A percentile compares a stretch with the other conserved stretches of the same genome.
Conservation (phyloP, 2,797 vertebrate species). For the Syndactyla subalaris region DNA sequence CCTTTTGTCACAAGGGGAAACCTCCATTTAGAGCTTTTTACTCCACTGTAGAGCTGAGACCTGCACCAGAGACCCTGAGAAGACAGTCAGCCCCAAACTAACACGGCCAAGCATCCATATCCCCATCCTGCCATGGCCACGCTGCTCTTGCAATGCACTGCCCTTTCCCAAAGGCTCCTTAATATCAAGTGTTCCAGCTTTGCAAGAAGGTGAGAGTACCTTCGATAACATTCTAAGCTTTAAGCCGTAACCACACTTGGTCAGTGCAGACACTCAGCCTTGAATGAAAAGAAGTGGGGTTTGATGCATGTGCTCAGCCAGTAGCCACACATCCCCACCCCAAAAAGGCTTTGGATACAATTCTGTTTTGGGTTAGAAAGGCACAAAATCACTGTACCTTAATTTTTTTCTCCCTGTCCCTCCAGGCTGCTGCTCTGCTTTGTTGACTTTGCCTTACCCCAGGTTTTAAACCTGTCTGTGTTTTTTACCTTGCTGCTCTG, state of each 20-base stretch:
- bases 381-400: background rate
- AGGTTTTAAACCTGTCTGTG: background rate
- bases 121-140: rapidly evolving
- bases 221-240: conserved; percentile 8
- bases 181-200: background rate
- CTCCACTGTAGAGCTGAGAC: background rate
- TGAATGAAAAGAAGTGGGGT: background rate
- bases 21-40: background rate
- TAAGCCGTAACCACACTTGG: background rate
- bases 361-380: background rate
- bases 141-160: rapidly evolving
- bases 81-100: background rate
- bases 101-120: background rate
- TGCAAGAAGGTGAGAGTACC: background rate
- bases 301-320: background rate
- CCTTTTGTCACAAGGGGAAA: background rate
- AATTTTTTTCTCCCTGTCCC: background rate
- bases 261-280: rapidly evolving
- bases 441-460: conserved; percentile 50
- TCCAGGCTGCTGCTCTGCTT: conserved; percentile 61
- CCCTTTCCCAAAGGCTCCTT: background rate
- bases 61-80: background rate
- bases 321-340: no score
- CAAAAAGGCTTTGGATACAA: background rate
- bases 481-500: background rate